These are phyloP conservation scores for Rachycentron canadum DNA, from an alignment of 2,797 vertebrate genomes.

Conservation along the genomic window DNA sequence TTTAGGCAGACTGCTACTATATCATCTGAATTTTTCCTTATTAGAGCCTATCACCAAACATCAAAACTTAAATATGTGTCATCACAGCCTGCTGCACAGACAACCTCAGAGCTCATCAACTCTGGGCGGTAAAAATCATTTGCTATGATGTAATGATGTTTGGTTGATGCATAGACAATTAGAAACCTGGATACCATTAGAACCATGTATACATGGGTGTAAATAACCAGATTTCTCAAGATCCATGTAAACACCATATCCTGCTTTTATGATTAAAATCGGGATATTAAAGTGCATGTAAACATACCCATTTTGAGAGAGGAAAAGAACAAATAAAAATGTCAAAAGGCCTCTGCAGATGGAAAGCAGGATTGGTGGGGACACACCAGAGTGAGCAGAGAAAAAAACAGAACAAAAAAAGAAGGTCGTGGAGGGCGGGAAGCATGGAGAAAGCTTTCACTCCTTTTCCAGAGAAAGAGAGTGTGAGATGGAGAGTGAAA, in stretches of 20 bases:
- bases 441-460: conserved; percentile 31
- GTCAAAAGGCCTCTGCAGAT: conserved; percentile 50
- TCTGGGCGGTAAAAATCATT: too few species aligned
- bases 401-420: conserved; percentile 14
- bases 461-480: conserved; percentile 51
- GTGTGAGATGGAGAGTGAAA: conserved; percentile 40
- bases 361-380: conserved; percentile 45
- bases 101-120: too few species aligned
- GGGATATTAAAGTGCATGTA: background rate
- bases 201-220: background rate
- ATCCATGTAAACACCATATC: background rate
- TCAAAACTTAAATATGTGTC: too few species aligned
- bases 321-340: conserved; percentile 24
- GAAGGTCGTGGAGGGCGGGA: conserved; percentile 33
- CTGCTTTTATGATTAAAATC: background rate
- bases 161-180: background rate
- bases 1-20: too few species aligned
- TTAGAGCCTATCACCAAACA: too few species aligned
- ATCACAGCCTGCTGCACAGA: too few species aligned
- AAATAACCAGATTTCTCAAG: background rate
- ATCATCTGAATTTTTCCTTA: too few species aligned
- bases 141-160: too few species aligned
- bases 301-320: conserved; percentile 5
- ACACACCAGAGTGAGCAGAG: conserved; percentile 34
- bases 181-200: background rate